These are phyloP conservation scores for Cabera pusaria DNA, from an alignment of 2,888 invertebrate genomes.

Conservation along the genomic window DNA sequence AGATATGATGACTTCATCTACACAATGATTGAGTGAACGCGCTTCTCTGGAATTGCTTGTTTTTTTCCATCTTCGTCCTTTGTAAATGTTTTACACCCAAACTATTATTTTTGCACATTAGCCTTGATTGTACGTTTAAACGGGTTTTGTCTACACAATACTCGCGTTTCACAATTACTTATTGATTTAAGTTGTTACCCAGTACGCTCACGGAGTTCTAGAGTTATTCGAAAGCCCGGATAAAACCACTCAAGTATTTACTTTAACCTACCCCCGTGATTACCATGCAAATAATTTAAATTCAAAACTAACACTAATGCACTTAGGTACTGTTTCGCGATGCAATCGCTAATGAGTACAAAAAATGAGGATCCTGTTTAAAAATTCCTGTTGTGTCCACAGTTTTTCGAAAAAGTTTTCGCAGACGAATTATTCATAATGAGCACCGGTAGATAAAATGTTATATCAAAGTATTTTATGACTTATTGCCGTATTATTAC, in stretches of 20 bases:
- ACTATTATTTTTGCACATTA: not conserved
- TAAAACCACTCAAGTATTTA: conserved; percentile 16
- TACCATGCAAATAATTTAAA: conserved; percentile 32
- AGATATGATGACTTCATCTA: conserved; percentile 8
- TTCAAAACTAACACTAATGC: conserved; percentile 43
- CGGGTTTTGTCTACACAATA: conserved; percentile 3
- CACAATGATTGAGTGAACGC: conserved; percentile 4
- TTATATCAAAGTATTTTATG: conserved; percentile 59
- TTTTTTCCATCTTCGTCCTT: conserved; percentile 13
- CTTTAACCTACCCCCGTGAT: no score
- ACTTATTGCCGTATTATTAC: conserved; percentile 62
- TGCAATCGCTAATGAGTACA: conserved; percentile 49
- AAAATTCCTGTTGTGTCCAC: conserved; percentile 71
- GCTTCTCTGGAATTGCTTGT: conserved; percentile 2
- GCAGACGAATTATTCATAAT: conserved; percentile 74
- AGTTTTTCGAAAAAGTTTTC: conserved; percentile 68
- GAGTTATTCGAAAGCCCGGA: conserved; percentile 3
- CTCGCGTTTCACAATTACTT: not conserved
- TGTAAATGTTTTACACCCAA: not conserved
- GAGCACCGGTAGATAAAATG: conserved; percentile 52
- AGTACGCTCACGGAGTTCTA: not conserved
- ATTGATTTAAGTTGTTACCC: conserved; percentile 11
- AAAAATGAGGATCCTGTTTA: conserved; percentile 60
- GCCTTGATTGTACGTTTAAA: not conserved
- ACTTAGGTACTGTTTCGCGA: conserved; percentile 42